A percentile compares a stretch with the other conserved stretches of the same genome.
These are phyloP conservation scores for Sebastes variabilis DNA, from an alignment of 2,797 vertebrate genomes.

Conservation along the genomic window DNA sequence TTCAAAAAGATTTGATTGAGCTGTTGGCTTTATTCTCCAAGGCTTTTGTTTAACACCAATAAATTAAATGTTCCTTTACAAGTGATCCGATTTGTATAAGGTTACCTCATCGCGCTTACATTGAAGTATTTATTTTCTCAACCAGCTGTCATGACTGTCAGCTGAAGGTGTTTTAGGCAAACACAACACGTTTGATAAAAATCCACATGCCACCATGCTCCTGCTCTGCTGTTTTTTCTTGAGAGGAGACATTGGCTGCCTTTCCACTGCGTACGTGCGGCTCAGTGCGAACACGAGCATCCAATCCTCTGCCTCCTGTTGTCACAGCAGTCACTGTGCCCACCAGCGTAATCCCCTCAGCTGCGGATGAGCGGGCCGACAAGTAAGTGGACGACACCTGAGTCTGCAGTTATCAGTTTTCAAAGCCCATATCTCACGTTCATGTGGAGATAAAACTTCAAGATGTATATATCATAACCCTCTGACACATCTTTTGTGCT, in stretches of 20 bases:
- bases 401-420: constrained; percentile 57
- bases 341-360: constrained; percentile 71
- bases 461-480: neutral
- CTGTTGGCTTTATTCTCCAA: neutral
- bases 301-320: constrained; percentile 64
- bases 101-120: neutral
- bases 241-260: constrained; percentile 60
- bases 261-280: constrained; percentile 72
- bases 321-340: constrained; percentile 64
- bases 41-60: constrained; percentile 1
- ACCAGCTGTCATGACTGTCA: constrained; percentile 22
- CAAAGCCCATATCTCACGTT: constrained; percentile 10
- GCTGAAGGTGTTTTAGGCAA: constrained; percentile 33
- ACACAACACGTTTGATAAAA: constrained; percentile 23
- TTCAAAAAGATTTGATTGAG: constrained; percentile 16
- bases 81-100: neutral
- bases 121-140: constrained; percentile 3
- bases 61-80: constrained; percentile 9
- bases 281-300: constrained; percentile 54
- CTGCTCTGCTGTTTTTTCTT: constrained; percentile 55
- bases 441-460: neutral
- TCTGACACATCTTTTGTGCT: neutral
- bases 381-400: constrained; percentile 55
- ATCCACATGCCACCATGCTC: constrained; percentile 34
- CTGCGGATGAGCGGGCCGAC: constrained; percentile 57